Evolutionary conservation across 2,888 invertebrate species (phyloP).

Genomic region (Eulithis testata): DNA sequence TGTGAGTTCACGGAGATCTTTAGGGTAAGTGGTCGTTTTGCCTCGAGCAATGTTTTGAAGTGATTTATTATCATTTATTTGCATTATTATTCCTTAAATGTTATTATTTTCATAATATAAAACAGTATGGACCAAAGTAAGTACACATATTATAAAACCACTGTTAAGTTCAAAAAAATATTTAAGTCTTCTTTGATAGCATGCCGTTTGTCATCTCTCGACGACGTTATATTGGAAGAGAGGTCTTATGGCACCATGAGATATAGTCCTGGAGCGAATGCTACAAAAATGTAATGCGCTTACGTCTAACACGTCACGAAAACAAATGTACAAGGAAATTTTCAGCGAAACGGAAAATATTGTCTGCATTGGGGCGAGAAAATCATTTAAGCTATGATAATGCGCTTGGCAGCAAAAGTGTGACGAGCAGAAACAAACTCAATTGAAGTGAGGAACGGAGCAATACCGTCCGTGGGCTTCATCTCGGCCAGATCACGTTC

Average conservation of each 20-base stretch:
- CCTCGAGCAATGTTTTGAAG: constrained; percentile 38
- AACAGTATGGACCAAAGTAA: not conserved
- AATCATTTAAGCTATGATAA: constrained; percentile 65
- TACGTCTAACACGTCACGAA: constrained; percentile 63
- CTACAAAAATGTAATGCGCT: constrained; percentile 69
- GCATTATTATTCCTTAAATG: not conserved
- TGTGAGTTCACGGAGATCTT: constrained; percentile 51
- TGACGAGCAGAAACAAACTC: constrained; percentile 71
- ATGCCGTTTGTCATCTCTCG: constrained; percentile 65
- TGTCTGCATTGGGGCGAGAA: constrained; percentile 52
- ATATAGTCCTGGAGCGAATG: constrained; percentile 64
- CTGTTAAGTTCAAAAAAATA: constrained; percentile 49
- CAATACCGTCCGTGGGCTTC: constrained; percentile 75
- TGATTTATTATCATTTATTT: constrained; percentile 24
- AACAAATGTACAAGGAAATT: constrained; percentile 66
- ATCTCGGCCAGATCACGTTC: constrained; percentile 81
- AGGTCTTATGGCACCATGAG: constrained; percentile 64
- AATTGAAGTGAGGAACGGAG: constrained; percentile 70
- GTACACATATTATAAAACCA: not conserved
- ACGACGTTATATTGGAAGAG: constrained; percentile 67
- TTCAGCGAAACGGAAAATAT: constrained; percentile 51
- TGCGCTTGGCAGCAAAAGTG: constrained; percentile 64
- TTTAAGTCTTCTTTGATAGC: constrained; percentile 60
- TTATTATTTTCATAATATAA: not conserved
- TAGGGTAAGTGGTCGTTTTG: constrained; percentile 46